Evolutionary conservation across 2,888 invertebrate species (phyloP).

Genomic region (Lobophora halterata): DNA sequence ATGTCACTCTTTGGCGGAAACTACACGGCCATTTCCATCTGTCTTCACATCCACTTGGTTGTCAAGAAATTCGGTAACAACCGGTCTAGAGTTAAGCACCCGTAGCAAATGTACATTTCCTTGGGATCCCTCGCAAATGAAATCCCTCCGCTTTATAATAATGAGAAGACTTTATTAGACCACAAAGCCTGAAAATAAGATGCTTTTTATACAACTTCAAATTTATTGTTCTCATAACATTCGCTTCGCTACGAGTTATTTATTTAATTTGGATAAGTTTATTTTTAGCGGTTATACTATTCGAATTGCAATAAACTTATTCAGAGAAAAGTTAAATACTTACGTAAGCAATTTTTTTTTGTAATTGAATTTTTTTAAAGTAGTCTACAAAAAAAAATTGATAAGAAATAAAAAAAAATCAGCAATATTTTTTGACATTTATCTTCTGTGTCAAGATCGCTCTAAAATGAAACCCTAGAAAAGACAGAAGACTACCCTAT

Average conservation of each 20-base stretch:
- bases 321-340: too few species aligned
- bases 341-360: too few species aligned
- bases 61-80: neutral
- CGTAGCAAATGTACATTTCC: conserved; percentile 20
- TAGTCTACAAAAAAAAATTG: too few species aligned
- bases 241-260: conserved; percentile 10
- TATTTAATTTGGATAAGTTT: conserved; percentile 10
- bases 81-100: conserved; percentile 18
- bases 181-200: conserved; percentile 20
- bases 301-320: too few species aligned
- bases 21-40: neutral
- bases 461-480: conserved; percentile 8
- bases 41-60: neutral
- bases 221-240: conserved; percentile 21
- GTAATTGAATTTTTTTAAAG: too few species aligned
- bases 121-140: conserved; percentile 18
- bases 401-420: too few species aligned
- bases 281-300: neutral
- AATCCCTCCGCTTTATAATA: conserved; percentile 28
- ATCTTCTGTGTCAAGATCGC: too few species aligned
- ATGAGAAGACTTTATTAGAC: conserved; percentile 25
- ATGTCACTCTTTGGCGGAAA: too few species aligned
- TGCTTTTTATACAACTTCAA: conserved; percentile 19
- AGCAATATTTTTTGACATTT: too few species aligned
- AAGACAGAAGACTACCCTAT: conserved; percentile 4